phyloP scores from a whole-genome alignment of 2,113 vertebrate species.

The Sorex araneus region DNA sequence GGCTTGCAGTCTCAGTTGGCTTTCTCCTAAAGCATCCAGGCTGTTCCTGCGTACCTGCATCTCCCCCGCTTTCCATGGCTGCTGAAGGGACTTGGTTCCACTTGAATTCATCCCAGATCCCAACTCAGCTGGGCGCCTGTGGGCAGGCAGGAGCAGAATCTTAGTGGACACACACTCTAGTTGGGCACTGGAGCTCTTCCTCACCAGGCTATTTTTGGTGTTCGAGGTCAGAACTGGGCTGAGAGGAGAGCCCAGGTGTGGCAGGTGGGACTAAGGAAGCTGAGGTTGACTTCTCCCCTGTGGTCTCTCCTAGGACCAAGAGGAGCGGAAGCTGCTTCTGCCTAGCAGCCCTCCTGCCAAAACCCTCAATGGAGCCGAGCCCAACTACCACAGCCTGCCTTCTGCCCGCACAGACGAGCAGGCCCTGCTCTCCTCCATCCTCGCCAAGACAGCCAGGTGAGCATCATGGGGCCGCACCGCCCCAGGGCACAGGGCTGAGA shows the following conservation, averaged over 20 bases:
- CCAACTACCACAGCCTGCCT: slow-evolving; percentile 91
- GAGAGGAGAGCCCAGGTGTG: slow-evolving; percentile 34
- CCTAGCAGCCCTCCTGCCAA: slow-evolving; percentile 93
- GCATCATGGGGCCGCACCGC: slow-evolving; percentile 64
- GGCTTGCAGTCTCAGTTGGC: neutral
- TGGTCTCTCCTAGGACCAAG: slow-evolving; percentile 87
- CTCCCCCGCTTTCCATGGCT: slow-evolving; percentile 9
- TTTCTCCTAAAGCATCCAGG: slow-evolving; percentile 24
- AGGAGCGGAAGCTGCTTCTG: slow-evolving; percentile 93
- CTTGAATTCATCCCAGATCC: slow-evolving; percentile 3
- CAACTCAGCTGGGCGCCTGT: slow-evolving; percentile 1
- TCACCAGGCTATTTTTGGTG: slow-evolving; percentile 46
- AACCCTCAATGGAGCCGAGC: slow-evolving; percentile 93
- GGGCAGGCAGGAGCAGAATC: slow-evolving; percentile 38
- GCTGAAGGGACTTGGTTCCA: slow-evolving; percentile 18
- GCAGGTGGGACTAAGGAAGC: neutral
- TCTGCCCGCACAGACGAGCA: slow-evolving; percentile 95
- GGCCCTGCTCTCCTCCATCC: slow-evolving; percentile 96
- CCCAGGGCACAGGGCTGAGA: neutral
- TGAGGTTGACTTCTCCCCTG: slow-evolving; percentile 17
- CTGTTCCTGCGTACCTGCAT: neutral
- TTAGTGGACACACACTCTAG: neutral
- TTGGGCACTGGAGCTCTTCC: slow-evolving; percentile 13
- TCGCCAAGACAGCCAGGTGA: slow-evolving; percentile 96
- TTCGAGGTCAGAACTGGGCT: slow-evolving; percentile 50